These are phyloP conservation scores for Chaetogeoica ovagalla DNA, from an alignment of 2,888 invertebrate genomes.

Conservation along the genomic window DNA sequence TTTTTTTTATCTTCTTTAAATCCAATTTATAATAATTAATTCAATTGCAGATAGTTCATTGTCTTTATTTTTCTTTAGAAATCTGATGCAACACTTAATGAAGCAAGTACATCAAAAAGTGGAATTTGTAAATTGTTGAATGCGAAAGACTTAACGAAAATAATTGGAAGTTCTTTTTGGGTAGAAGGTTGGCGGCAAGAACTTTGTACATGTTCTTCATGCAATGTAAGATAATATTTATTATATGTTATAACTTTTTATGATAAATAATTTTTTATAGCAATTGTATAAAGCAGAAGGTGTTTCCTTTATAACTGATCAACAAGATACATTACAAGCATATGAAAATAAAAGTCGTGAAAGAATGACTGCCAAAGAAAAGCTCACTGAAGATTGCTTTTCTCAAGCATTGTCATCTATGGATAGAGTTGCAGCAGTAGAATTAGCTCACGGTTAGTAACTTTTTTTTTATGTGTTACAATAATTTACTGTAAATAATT, in stretches of 20 bases:
- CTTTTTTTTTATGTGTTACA: background rate
- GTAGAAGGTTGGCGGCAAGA: conserved; percentile 74
- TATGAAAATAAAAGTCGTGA: conserved; percentile 65
- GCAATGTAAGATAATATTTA: conserved; percentile 60
- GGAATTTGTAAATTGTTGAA: conserved; percentile 19
- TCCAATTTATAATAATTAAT: too few species aligned
- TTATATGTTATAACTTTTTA: background rate
- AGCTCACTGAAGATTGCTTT: conserved; percentile 34
- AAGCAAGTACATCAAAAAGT: conserved; percentile 21
- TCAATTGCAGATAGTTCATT: background rate
- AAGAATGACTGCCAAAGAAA: conserved; percentile 39
- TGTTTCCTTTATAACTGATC: conserved; percentile 75
- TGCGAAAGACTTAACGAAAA: conserved; percentile 19
- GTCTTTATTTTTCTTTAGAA: background rate
- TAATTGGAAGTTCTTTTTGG: conserved; percentile 75
- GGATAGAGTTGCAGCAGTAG: conserved; percentile 48
- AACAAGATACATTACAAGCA: conserved; percentile 78
- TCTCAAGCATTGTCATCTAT: conserved; percentile 46
- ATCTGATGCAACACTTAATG: background rate
- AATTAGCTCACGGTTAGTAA: conserved; percentile 45
- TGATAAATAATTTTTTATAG: conserved; percentile 57
- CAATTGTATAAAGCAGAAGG: conserved; percentile 72
- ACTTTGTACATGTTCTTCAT: conserved; percentile 70
- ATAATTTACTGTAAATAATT: too few species aligned
- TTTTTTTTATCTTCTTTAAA: background rate